These are phyloP conservation scores for Cataglyphis albicans DNA, from an alignment of 2,888 invertebrate genomes.

Conservation along the genomic window DNA sequence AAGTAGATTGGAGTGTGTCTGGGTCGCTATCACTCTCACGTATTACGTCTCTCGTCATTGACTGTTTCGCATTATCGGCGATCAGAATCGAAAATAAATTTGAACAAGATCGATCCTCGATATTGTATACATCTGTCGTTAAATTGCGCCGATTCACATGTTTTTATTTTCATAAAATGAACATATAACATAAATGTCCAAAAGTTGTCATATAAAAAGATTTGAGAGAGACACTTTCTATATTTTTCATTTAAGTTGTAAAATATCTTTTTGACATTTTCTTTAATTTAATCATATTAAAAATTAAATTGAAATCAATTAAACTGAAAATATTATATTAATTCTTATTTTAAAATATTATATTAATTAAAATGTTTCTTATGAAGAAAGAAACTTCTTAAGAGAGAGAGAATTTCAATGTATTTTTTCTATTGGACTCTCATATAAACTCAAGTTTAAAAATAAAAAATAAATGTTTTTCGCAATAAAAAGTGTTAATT, in stretches of 20 bases:
- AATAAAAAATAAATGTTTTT: neutral
- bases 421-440: neutral
- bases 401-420: neutral
- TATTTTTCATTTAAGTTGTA: neutral
- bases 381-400: too few species aligned
- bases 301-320: neutral
- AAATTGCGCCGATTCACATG: neutral
- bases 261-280: neutral
- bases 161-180: slow-evolving; percentile 4
- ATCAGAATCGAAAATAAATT: slow-evolving; percentile 13
- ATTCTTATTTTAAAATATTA: neutral
- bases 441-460: neutral
- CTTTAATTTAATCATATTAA: neutral
- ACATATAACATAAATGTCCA: neutral
- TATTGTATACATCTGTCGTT: neutral
- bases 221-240: neutral
- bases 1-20: slow-evolving; percentile 81
- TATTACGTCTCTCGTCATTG: slow-evolving; percentile 13
- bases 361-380: neutral
- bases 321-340: neutral
- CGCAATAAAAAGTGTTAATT: neutral
- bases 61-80: slow-evolving; percentile 22
- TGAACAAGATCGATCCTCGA: neutral
- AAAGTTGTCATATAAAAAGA: neutral
- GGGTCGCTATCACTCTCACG: slow-evolving; percentile 43